Evolutionary conservation across 2,113 vertebrate species (phyloP), one percentile per base, ranked within the genome.

Genomic region (Recurvirostra avosetta): DNA sequence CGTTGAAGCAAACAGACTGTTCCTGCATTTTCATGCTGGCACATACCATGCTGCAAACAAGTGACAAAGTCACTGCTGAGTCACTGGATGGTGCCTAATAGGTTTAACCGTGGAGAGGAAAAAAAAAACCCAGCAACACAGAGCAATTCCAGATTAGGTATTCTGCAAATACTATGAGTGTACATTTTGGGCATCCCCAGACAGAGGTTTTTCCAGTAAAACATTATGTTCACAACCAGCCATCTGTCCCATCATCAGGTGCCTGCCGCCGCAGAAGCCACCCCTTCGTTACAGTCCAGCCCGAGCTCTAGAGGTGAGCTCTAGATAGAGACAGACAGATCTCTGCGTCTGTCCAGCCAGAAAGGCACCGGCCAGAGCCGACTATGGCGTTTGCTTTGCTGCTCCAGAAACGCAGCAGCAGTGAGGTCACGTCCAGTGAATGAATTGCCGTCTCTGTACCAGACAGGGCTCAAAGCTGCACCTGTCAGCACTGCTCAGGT

Each of bases 351-450:
- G 8, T 16, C 34, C 26, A 27, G 29, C 13, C 65, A 61, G 34
- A 29, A 72, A 16, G 36, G 30, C 3, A 0, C 15, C 25, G 43
- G 5, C 19, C 40, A 47, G 50, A 61, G 27, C 50, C 3, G 2
- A 16, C 27, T 10, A 17, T 0, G 0, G 49, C 17, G 11, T 41
- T 53, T 30, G 26, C 17, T 43, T 27, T 34, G 40, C 43, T 26
- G 45, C 55, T 52, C 45, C 71, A 61, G 49, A 86, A 38, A 45
- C 15, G 19, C 45, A 15, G 8, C 43, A 26, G 5, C 6, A 22
- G 38, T 1, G 0, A 0, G 3, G 12, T 6, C 5, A 5, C 1
- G 3, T 50, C 29, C 13, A 6, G 17, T 6, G 20, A 25, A 8
- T 1, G 9, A 32, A 15, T 6, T 2, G 4, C 32, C 27, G 26